Conservation (phyloP, 2,797 vertebrate genomes). For the Varecia variegata region DNA sequence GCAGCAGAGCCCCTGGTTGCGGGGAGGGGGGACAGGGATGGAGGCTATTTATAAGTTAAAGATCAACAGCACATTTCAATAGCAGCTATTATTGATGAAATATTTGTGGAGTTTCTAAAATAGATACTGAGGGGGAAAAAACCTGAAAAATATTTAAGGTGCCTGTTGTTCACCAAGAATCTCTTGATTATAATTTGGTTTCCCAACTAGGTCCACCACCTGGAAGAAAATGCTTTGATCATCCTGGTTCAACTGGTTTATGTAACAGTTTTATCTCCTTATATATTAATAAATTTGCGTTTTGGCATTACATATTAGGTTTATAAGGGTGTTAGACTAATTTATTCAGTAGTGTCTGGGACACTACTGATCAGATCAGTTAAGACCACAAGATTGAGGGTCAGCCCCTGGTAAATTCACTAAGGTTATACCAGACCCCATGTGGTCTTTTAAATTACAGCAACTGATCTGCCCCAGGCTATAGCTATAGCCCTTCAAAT, state of each 20-base stretch:
- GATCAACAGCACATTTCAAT: conserved; percentile 25
- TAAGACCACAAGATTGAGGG: neutral
- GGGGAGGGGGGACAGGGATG: neutral
- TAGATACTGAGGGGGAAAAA: neutral
- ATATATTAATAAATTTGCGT: neutral
- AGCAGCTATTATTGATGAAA: conserved; percentile 45
- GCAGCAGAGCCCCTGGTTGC: conserved; percentile 32
- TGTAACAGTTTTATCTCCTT: neutral
- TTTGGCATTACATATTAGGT: neutral
- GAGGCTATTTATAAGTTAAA: conserved; percentile 58
- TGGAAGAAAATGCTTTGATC: neutral
- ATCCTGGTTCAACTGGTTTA: neutral
- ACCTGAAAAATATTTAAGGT: neutral
- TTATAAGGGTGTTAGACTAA: neutral
- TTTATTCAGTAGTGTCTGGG: neutral
- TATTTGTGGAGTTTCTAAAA: conserved; percentile 40
- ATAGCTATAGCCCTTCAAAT: neutral
- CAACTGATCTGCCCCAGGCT: neutral
- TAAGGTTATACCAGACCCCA: neutral
- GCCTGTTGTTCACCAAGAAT: conserved; percentile 19
- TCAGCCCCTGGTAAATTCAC: neutral
- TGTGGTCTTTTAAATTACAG: neutral
- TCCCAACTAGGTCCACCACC: neutral
- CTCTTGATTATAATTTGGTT: conserved; percentile 6
- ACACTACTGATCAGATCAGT: neutral